Base-by-base conservation (phyloP, 1,140 invertebrate genomes). In the Heliconius nattereri region DNA sequence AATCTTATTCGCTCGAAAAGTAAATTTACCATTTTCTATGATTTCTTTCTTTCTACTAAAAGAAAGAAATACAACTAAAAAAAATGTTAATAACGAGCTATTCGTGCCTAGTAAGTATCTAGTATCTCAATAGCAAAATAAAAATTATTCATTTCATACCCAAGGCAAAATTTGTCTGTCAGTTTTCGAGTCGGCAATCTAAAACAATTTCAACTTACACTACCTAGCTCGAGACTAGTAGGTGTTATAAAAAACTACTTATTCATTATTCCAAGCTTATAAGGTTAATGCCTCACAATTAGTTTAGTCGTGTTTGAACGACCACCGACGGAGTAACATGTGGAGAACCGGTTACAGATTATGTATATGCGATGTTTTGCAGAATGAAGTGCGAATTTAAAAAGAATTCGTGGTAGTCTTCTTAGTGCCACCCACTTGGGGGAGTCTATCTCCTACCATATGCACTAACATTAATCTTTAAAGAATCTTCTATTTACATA, bases 271-370 rank as follows among this genome's bases (percentile, higher is more conserved):
- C 76, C 76, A 54, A 77, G 80, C 78, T 89, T 87, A 89, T 89
- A 85, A 87, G 83, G 84, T 87, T 89, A 90, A 91, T 87, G 86
- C 83, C 84, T 84, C 78, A 80, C 86, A 88, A 91, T 91, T 91
- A 90, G 90, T 90, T 88, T 60, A 75, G 57, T 29, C 82, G 81
- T 72, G 71, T 72, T 72, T 72, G 35, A 81, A 75, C 85, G 89
- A 89, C 90, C 90, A 91, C 90, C 90, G 85, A 85, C 85, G 84
- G 80, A 57, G 87, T 80, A 84, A 86, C 86, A 84, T 85, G 80
- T 84, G 83, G 71, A 52, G 37, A 85, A 89, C 87, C 89, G 89
- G 89, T 90, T 88, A 35, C 32, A 35, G 7, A 5, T 35, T 35
- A 32, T 32, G 32, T 32, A 45, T 73, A 71, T 79, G 40, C 71